Evolutionary conservation across 2,113 vertebrate genomes (phyloP), one percentile per base, ranked within the genome.

Genomic region (Arothron firmamentum): DNA sequence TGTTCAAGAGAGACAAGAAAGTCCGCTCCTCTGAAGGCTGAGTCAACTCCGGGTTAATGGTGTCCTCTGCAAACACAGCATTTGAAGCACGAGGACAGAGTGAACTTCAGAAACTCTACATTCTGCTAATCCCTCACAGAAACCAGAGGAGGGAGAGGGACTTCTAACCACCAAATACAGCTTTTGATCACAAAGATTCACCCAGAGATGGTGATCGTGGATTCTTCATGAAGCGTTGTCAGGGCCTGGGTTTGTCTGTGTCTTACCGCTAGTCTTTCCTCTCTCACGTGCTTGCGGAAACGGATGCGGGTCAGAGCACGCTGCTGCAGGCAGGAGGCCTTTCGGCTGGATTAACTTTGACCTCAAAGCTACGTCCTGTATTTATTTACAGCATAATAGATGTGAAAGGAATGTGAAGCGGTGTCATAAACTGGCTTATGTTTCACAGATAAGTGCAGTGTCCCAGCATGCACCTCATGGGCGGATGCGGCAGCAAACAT

Each of bases 231-330:
- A 60, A 67, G 57, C 58, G 72, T 63, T 52, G 74, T 81, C 75
- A 78, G 60, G 78, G 74, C 74, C 70, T 81, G 72, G 47, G 50
- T 64, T 77, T 62, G 51, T 6, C 28, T n/a, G n/a, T n/a, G n/a
- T n/a, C n/a, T n/a, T n/a, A n/a, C n/a, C n/a, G n/a, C n/a, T n/a
- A n/a, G 62, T 75, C 65, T 66, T 62, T 52, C 76, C 50, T 65
- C 52, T 77, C 53, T 70, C 46, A 6, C 16, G 15, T 16, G 14
- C 16, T 16, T 3, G 62, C 74, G 83, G 71, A 72, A 74, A 58
- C 59, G 79, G 77, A 85, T 78, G 71, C 79, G 58, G 75, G 77
- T 84, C 77, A 74, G 49, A 52, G 48, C 43, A 15, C 25, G 34
- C 62, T 43, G 18, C 67, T 58, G 53, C 50, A 62, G 48, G 63